Evolutionary conservation across 2,888 invertebrate genomes (phyloP), one percentile per base, ranked within the genome.

Genomic region (Glaucopsyche alexis): DNA sequence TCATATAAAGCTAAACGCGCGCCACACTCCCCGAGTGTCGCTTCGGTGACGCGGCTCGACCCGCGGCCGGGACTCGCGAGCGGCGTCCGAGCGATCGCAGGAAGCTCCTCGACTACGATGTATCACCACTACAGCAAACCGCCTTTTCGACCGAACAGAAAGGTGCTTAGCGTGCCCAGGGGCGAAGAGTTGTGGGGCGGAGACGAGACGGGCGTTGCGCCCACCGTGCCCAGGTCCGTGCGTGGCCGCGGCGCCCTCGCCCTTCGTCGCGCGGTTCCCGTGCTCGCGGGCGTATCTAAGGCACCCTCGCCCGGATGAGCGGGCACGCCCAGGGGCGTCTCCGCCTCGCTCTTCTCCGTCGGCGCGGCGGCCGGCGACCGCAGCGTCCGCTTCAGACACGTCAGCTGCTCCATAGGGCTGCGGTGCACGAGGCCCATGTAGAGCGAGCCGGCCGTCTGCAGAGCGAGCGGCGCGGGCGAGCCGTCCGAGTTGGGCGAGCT

Each of bases 141-240:
- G 71, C 97, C 97, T 83, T 97, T 97, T 76, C 97, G 94, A 52
- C 97, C 97, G 87, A 97, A 97, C 71, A 97, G 91, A 80, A 97
- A 90, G 74, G 96, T 95, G 88, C 96, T 96, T 77, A 97, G 94
- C 66, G 96, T 96, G 74, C 97, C 97, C 50, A 97, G 93, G 71
- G 95, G 80, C 86, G 88, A 83, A 75, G 86, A 80, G 80, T 87
- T 77, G 69, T 80, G 78, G 78, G 86, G 84, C 76, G 83, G 83
- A 71, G 78, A 66, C 76, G 81, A 71, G 80, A 79, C 72, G 84
- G 83, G 8, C 78, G 78, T 74, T 84, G 83, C 14, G 80, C 89
- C 83, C 78, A 93, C 86, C 83, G 94, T 87, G 78, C 88, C 88
- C 60, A 94, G 93, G 75, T 86, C 85, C 13, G 88, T 74, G 81